Conservation (phyloP, 2,888 invertebrate genomes). For the Lacanobia oleracea region DNA sequence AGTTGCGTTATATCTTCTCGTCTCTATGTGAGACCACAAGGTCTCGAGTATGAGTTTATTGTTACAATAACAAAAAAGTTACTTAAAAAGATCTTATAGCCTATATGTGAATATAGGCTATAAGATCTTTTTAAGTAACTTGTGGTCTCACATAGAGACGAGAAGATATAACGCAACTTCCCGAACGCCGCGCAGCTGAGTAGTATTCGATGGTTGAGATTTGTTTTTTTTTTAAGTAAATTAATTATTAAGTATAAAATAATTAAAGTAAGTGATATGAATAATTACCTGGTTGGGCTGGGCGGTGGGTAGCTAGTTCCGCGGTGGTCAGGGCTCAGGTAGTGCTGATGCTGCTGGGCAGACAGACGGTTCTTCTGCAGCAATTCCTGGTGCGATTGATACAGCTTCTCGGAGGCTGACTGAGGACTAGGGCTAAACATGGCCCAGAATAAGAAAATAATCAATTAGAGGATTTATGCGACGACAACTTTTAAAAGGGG, state of each 20-base stretch:
- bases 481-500: not conserved
- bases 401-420: slow-evolving; percentile 82
- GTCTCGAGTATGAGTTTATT: too few species aligned
- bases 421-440: slow-evolving; percentile 68
- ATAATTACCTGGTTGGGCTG: slow-evolving; percentile 92
- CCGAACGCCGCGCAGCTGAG: too few species aligned
- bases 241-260: not conserved
- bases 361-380: slow-evolving; percentile 81
- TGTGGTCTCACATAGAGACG: too few species aligned
- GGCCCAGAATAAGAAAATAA: not conserved
- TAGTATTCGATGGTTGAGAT: too few species aligned
- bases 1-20: too few species aligned
- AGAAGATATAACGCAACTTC: too few species aligned
- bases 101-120: too few species aligned
- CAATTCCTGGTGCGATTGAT: slow-evolving; percentile 81
- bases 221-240: too few species aligned
- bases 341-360: slow-evolving; percentile 74
- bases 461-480: not conserved
- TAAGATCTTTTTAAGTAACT: too few species aligned
- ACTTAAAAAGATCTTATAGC: not conserved
- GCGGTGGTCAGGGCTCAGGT: slow-evolving; percentile 89
- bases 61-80: too few species aligned
- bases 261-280: not conserved
- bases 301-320: slow-evolving; percentile 96
- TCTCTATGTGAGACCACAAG: too few species aligned